Evolutionary conservation across 2,113 vertebrate genomes (phyloP), one percentile per base, ranked within the genome.

Genomic region (Furnarius figulus): DNA sequence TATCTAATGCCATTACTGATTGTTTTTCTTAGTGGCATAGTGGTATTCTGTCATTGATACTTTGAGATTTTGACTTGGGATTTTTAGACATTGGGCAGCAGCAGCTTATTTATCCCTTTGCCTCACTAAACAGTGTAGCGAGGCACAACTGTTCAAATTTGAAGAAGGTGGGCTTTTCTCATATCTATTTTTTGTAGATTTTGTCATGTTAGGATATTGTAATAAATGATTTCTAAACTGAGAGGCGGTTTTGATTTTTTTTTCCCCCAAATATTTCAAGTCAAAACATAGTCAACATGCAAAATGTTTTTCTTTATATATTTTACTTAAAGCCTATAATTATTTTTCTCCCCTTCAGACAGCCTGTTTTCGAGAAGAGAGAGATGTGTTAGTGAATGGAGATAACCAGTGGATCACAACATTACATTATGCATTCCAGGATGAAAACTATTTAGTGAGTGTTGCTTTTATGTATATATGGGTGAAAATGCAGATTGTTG

Each of bases 371-470:
- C 98, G 99, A 96, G 99, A 99, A 98, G 99, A 99, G 96, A 98
- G 99, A 75, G 99, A 99, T 9, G 99, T 99, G 39, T 96, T 99
- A 97, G 99, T 99, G 58, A 99, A 99, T 39, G 99, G 99, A 87
- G 98, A 99, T 97, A 98, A 98, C 96, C 99, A 99, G 94, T 99
- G 99, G 99, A 99, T 99, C 98, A 99, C 99, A 95, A 99, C 99
- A 35, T 97, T 99, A 96, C 99, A 99, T 98, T 99, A 99, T n/a
- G 99, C 99, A 86, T 99, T 99, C 97, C 99, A 99, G 98, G 99
- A 99, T 85, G 99, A 99, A 97, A 99, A 99, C 97, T 99, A 99
- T 92, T 98, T 99, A 98, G 99, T 99, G 97, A 98, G 97, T 97
- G 10, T 86, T 67, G 21, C 40, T 94, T 93, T 79, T 91, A 18